Evolutionary conservation across 2,888 invertebrate genomes (phyloP).

Genomic region (Corythucha ciliata): DNA sequence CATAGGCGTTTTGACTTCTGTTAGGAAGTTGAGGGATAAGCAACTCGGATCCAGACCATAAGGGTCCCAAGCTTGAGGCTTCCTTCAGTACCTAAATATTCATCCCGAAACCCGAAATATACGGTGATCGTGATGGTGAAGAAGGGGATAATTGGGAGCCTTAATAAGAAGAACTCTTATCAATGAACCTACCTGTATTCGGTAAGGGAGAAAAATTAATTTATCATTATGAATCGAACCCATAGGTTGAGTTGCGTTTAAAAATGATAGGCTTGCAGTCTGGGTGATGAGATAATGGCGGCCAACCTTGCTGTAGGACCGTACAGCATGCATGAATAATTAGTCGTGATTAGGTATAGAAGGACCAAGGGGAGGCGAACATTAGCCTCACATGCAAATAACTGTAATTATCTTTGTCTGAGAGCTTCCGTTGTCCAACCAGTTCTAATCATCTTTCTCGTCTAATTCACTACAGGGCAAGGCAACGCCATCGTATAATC

Average conservation of each 20-base stretch:
- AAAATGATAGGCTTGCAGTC: constrained; percentile 22
- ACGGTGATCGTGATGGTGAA: too few species aligned
- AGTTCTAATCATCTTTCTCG: constrained; percentile 18
- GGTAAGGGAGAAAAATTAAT: constrained; percentile 9
- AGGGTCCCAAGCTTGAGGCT: too few species aligned
- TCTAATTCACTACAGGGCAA: constrained; percentile 6
- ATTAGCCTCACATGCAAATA: constrained; percentile 24
- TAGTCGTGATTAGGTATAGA: constrained; percentile 21
- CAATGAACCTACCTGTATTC: too few species aligned
- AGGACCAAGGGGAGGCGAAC: constrained; percentile 13
- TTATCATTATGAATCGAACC: constrained; percentile 19
- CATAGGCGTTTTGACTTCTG: too few species aligned
- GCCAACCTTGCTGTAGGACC: constrained; percentile 6
- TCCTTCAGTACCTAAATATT: neutral
- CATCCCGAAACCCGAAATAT: neutral
- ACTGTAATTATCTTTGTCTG: constrained; percentile 23
- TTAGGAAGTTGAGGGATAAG: too few species aligned
- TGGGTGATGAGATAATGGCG: constrained; percentile 22
- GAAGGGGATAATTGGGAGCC: too few species aligned
- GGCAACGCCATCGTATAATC: too few species aligned
- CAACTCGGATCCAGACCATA: too few species aligned
- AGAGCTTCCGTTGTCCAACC: constrained; percentile 23
- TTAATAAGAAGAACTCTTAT: too few species aligned
- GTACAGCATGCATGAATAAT: constrained; percentile 23
- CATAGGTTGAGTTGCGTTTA: constrained; percentile 15